phyloP scores from a whole-genome alignment of 1,140 invertebrate species.

The Cotesia glomerata region DNA sequence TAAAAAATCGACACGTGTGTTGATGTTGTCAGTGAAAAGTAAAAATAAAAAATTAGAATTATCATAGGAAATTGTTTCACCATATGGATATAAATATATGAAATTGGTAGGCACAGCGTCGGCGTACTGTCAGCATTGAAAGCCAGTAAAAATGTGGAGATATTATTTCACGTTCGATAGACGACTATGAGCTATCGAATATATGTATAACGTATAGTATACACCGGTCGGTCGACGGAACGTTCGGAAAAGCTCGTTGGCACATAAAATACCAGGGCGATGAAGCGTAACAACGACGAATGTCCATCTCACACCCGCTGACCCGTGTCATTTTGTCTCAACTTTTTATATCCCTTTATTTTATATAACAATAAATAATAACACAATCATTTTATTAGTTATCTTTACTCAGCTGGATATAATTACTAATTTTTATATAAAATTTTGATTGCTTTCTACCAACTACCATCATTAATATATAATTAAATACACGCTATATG shows the following conservation, averaged over 20 bases:
- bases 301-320: slow-evolving; percentile 41
- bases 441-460: too few relatives aligned
- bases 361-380: slow-evolving; percentile 26
- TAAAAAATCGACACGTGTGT: too few relatives aligned
- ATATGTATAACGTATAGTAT: not conserved
- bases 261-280: slow-evolving; percentile 44
- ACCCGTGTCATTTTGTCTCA: slow-evolving; percentile 43
- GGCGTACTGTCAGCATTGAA: not conserved
- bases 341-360: slow-evolving; percentile 1
- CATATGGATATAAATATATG: not conserved
- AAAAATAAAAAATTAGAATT: too few relatives aligned
- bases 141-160: not conserved
- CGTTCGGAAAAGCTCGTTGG: slow-evolving; percentile 41
- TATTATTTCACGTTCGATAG: slow-evolving; percentile 11
- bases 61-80: too few relatives aligned
- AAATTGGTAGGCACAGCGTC: not conserved
- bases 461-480: too few relatives aligned
- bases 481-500: too few relatives aligned
- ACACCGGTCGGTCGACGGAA: slow-evolving; percentile 17
- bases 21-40: too few relatives aligned
- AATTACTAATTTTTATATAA: too few relatives aligned
- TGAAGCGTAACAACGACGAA: slow-evolving; percentile 41
- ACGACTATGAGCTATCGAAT: slow-evolving; percentile 8
- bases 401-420: not conserved
- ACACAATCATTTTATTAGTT: slow-evolving; percentile 8